Evolutionary conservation across 1,140 invertebrate genomes (phyloP).

Genomic region (Cotesia glomerata): DNA sequence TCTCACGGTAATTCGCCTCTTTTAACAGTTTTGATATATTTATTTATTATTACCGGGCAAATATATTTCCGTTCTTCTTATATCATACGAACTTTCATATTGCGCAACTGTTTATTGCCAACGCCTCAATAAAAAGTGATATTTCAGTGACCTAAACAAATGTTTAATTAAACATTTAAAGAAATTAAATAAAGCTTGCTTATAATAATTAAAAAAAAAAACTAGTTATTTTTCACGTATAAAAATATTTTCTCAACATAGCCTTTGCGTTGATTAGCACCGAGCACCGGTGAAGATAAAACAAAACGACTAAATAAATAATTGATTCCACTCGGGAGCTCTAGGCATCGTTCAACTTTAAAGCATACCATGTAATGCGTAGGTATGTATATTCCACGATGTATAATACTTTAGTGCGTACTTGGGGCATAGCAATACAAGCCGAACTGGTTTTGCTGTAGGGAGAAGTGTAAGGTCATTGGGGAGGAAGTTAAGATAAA

Average conservation of each 20-base stretch:
- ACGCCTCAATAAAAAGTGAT: not conserved
- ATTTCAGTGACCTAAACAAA: too few relatives aligned
- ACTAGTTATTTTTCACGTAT: too few relatives aligned
- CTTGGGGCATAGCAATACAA: conserved; percentile 38
- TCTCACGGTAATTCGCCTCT: not conserved
- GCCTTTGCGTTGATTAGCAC: conserved; percentile 53
- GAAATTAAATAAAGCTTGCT: too few relatives aligned
- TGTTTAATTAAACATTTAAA: too few relatives aligned
- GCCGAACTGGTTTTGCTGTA: conserved; percentile 55
- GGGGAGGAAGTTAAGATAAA: conserved; percentile 42
- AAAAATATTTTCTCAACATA: not conserved
- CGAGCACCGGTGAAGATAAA: conserved; percentile 50
- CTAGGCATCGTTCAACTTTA: conserved; percentile 41
- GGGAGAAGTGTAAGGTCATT: conserved; percentile 55
- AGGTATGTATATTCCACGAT: conserved; percentile 9
- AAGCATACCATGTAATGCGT: conserved; percentile 3
- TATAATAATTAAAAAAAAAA: too few relatives aligned
- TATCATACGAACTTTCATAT: conserved; percentile 33
- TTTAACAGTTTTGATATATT: not conserved
- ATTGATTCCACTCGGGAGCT: conserved; percentile 58
- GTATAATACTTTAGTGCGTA: conserved; percentile 2
- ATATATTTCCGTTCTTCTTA: conserved; percentile 33
- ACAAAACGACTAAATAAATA: conserved; percentile 63
- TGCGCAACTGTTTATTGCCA: conserved; percentile 22
- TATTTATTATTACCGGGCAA: conserved; percentile 32